Evolutionary conservation across 1,140 invertebrate genomes (phyloP).

Genomic region (Ceratitis capitata): DNA sequence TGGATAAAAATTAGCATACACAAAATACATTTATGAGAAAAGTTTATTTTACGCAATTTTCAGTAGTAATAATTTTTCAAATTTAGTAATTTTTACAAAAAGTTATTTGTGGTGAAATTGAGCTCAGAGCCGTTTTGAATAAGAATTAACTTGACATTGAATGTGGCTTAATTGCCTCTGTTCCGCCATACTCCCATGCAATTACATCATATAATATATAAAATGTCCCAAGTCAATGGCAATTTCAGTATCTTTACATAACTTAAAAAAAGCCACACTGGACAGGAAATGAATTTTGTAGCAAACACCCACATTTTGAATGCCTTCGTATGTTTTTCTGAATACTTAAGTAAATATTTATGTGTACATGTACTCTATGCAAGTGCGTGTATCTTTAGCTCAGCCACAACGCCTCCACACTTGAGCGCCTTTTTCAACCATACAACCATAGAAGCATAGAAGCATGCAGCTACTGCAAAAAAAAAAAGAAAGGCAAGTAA

Average conservation of each 20-base stretch:
- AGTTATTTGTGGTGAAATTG: too few relatives aligned
- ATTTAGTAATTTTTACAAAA: too few relatives aligned
- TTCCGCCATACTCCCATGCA: not conserved
- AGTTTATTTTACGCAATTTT: too few relatives aligned
- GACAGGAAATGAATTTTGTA: not conserved
- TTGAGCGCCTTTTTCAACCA: not conserved
- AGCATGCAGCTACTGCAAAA: not conserved
- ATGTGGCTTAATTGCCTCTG: not conserved
- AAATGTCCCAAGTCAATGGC: conserved; percentile 19
- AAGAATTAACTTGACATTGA: not conserved
- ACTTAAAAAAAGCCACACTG: not conserved
- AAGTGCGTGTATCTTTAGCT: not conserved
- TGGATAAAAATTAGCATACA: too few relatives aligned
- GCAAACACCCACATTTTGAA: not conserved
- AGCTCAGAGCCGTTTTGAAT: too few relatives aligned
- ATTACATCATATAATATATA: not conserved
- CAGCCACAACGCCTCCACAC: not conserved
- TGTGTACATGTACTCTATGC: too few relatives aligned
- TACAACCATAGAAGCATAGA: too few relatives aligned
- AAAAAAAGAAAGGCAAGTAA: too few relatives aligned
- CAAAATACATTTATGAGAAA: too few relatives aligned
- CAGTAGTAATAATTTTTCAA: too few relatives aligned
- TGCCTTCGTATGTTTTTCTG: not conserved
- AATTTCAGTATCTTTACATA: not conserved
- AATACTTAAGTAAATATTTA: not conserved